Evolutionary conservation across 2,888 invertebrate genomes (phyloP).

Genomic region (Oxyteleia sp.): DNA sequence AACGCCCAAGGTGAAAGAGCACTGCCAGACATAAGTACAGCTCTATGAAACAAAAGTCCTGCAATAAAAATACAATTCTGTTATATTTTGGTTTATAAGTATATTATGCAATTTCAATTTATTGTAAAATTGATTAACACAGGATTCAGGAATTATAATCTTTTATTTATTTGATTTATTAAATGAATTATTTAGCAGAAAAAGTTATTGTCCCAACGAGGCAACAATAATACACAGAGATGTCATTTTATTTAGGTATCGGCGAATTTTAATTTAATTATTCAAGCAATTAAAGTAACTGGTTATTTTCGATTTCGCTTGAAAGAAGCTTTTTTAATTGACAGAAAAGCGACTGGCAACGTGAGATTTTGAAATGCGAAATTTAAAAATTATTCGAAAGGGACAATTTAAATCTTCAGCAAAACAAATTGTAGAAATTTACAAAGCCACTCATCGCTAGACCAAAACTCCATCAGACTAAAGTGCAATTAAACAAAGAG

Average conservation of each 20-base stretch:
- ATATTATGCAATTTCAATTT: constrained; percentile 91
- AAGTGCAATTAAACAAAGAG: constrained; percentile 48
- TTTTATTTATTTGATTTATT: too few relatives aligned
- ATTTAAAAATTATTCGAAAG: constrained; percentile 3
- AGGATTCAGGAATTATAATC: too few relatives aligned
- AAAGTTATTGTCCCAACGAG: too few relatives aligned
- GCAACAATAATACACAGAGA: too few relatives aligned
- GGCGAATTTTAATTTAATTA: not conserved
- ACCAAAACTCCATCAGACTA: constrained; percentile 26
- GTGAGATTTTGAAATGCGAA: not conserved
- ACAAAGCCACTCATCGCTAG: constrained; percentile 25
- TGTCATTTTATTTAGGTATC: too few relatives aligned
- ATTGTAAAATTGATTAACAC: too few relatives aligned
- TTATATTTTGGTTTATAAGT: too few relatives aligned
- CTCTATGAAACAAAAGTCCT: constrained; percentile 96
- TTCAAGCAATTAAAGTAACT: not conserved
- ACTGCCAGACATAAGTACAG: constrained; percentile 96
- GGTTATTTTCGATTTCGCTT: not conserved
- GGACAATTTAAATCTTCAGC: constrained; percentile 25
- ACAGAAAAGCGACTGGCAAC: not conserved
- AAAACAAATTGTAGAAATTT: constrained; percentile 29
- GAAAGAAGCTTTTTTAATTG: not conserved
- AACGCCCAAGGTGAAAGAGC: constrained; percentile 97
- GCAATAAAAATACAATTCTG: constrained; percentile 84
- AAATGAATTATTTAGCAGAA: too few relatives aligned